phyloP scores from a whole-genome alignment of 2,113 vertebrate genomes.

The Tyrannus savana region DNA sequence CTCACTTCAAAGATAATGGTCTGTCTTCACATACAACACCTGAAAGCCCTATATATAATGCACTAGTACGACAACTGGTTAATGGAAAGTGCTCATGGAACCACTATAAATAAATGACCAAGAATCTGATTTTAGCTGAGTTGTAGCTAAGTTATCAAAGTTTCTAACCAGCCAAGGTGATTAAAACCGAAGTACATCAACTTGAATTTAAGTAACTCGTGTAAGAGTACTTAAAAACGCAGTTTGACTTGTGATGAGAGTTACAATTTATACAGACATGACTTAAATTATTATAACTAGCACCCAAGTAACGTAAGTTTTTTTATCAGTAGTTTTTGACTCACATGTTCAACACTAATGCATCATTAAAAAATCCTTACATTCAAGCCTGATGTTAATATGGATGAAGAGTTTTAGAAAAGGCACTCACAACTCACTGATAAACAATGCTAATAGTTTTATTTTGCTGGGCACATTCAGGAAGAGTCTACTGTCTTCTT shows the following conservation, averaged over 20 bases:
- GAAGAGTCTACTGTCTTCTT: neutral
- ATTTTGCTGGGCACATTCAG: neutral
- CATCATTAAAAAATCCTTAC: neutral
- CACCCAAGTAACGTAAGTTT: neutral
- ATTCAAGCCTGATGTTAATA: neutral
- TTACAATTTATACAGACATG: neutral
- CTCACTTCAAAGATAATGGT: neutral
- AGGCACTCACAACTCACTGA: neutral
- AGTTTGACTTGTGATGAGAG: neutral
- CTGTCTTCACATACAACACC: neutral
- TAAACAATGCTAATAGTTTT: neutral
- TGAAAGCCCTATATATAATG: neutral
- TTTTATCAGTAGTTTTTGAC: neutral
- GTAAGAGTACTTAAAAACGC: neutral
- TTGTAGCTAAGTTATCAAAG: neutral
- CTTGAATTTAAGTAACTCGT: neutral
- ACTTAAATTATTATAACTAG: neutral
- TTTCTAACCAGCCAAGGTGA: neutral
- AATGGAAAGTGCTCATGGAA: neutral
- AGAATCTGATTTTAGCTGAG: neutral
- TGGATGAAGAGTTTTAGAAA: neutral
- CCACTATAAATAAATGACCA: neutral
- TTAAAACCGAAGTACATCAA: neutral
- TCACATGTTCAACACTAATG: neutral
- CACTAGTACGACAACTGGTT: neutral